These are phyloP conservation scores for Sisor rabdophorus DNA, from an alignment of 2,113 vertebrate genomes.

Conservation along the genomic window DNA sequence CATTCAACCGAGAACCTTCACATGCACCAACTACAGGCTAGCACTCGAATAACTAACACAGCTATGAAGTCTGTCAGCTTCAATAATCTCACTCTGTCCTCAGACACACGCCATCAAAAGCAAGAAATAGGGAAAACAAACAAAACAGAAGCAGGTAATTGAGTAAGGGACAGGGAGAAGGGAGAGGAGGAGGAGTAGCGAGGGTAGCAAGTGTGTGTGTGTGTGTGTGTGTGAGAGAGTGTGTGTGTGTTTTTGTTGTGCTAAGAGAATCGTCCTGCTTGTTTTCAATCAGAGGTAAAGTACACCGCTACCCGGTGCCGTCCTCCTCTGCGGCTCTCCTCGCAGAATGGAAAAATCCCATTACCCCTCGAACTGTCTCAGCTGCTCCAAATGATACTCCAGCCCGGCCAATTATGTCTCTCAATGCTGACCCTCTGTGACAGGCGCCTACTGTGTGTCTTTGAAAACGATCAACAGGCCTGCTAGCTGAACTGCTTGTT, in stretches of 20 bases:
- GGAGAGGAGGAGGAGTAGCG: constrained; percentile 22
- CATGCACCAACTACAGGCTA: neutral
- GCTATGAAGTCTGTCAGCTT: neutral
- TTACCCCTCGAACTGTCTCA: constrained; percentile 64
- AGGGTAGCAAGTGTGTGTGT: constrained; percentile 8
- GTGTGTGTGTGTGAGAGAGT: constrained; percentile 46
- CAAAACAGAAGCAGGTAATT: neutral
- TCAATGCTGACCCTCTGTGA: constrained; percentile 41
- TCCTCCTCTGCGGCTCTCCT: constrained; percentile 44
- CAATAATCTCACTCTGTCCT: neutral
- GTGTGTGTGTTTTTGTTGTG: constrained; percentile 43
- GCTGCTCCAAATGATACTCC: constrained; percentile 64
- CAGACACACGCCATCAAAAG: neutral
- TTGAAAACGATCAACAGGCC: constrained; percentile 22
- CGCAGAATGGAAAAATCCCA: constrained; percentile 63
- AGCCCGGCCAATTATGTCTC: constrained; percentile 64
- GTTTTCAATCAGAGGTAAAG: constrained; percentile 59
- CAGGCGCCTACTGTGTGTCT: neutral
- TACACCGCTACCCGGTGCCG: constrained; percentile 46
- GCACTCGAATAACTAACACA: neutral
- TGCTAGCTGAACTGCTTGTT: constrained; percentile 31
- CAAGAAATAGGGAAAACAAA: neutral
- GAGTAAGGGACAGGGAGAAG: constrained; percentile 14
- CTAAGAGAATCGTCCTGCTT: constrained; percentile 56
- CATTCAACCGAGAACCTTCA: neutral